Percentiles rank a stretch among this genome's conserved stretches.
Conservation (phyloP, 2,888 invertebrate species). For the Mantis religiosa region DNA sequence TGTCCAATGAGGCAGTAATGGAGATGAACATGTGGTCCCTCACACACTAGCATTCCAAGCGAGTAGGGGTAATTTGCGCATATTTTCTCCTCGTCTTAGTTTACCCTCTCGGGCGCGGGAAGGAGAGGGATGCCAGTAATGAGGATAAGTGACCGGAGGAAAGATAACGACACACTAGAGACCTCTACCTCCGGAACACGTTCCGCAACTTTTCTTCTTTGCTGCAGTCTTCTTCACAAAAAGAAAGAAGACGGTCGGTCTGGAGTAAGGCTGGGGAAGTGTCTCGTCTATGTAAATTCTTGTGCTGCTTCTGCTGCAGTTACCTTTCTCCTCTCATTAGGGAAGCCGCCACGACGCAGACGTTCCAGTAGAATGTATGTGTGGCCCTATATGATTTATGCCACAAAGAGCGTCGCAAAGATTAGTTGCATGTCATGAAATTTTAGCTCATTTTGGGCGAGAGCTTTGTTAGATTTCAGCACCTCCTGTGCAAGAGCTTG, state of each 20-base stretch:
- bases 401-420: too few species aligned
- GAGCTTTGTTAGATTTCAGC: too few species aligned
- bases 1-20: background rate
- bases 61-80: slow-evolving; percentile 2
- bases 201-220: slow-evolving; percentile 12
- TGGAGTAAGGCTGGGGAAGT: background rate
- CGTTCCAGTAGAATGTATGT: background rate
- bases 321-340: background rate
- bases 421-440: too few species aligned
- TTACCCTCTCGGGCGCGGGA: slow-evolving; percentile 17
- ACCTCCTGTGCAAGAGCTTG: too few species aligned
- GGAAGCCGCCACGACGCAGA: background rate
- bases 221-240: background rate
- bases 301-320: background rate
- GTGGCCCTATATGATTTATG: background rate
- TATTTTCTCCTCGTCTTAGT: background rate
- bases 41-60: background rate
- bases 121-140: slow-evolving; percentile 10
- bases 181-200: slow-evolving; percentile 13
- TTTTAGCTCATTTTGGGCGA: too few species aligned
- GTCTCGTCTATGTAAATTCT: background rate
- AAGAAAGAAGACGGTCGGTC: background rate
- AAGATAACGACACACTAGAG: slow-evolving; percentile 24
- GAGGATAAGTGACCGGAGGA: slow-evolving; percentile 28
- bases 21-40: background rate